These are phyloP conservation scores for Cynocephalus volans DNA, from an alignment of 2,113 vertebrate species.

Conservation along the genomic window DNA sequence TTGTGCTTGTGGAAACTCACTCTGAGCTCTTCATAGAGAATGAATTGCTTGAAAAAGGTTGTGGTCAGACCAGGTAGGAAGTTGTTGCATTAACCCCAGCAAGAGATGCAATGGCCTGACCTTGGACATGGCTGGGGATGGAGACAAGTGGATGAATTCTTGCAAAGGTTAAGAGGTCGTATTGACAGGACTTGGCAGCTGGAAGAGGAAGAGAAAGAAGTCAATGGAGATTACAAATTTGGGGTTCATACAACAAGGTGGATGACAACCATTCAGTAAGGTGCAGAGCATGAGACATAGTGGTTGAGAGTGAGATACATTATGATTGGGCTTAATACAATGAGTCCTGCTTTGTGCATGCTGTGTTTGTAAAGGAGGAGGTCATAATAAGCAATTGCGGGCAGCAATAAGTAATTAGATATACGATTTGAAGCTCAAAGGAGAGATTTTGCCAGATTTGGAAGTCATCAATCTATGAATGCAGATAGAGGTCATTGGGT, in stretches of 20 bases:
- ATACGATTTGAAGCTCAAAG: not conserved
- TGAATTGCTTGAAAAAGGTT: not conserved
- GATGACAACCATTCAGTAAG: not conserved
- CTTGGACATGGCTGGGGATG: not conserved
- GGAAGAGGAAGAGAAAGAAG: not conserved
- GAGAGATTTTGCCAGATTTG: conserved; percentile 9
- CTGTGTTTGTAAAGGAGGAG: not conserved
- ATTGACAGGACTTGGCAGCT: not conserved
- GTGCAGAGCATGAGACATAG: not conserved
- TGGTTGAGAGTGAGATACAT: not conserved
- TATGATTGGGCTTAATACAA: not conserved
- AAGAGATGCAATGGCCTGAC: not conserved
- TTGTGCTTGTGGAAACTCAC: not conserved
- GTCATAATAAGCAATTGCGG: not conserved
- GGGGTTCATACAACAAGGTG: not conserved
- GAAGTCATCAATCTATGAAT: not conserved
- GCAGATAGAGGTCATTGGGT: not conserved
- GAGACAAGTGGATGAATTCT: not conserved
- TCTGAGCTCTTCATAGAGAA: not conserved
- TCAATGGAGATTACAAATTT: not conserved
- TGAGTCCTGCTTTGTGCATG: not conserved
- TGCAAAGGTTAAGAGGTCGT: not conserved
- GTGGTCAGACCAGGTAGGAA: not conserved
- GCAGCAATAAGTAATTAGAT: not conserved
- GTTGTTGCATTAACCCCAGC: not conserved